Evolutionary conservation across 2,888 invertebrate genomes (phyloP).

Genomic region (Ceriagrion tenellum): DNA sequence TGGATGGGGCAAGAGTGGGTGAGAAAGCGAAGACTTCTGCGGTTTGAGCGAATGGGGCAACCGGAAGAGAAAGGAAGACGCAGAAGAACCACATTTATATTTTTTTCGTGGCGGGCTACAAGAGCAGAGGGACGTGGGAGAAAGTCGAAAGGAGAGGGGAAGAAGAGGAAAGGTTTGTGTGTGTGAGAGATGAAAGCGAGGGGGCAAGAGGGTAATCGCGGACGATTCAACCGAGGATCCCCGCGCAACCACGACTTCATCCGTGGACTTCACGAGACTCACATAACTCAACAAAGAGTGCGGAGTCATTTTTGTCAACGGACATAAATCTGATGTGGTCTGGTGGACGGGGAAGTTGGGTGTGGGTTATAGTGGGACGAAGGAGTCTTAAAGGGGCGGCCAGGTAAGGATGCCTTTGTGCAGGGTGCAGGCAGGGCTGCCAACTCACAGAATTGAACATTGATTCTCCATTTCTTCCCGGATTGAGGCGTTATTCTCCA

Average conservation of each 20-base stretch:
- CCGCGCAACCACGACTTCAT: constrained; percentile 46
- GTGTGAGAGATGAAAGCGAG: constrained; percentile 2
- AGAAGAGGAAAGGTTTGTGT: not conserved
- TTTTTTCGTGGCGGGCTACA: not conserved
- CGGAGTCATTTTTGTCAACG: constrained; percentile 67
- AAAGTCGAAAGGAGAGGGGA: not conserved
- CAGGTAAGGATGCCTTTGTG: not conserved
- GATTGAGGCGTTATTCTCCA: too few species aligned
- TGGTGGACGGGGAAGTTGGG: constrained; percentile 7
- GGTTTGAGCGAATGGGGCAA: not conserved
- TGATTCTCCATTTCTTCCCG: too few species aligned
- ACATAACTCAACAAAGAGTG: constrained; percentile 58
- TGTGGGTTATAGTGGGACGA: not conserved
- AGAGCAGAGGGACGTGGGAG: not conserved
- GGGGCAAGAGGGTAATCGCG: constrained; percentile 48
- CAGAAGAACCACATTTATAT: too few species aligned
- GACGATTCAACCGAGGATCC: constrained; percentile 29
- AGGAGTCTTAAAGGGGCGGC: not conserved
- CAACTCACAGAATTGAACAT: not conserved
- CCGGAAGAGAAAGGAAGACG: not conserved
- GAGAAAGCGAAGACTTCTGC: not conserved
- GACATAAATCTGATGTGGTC: constrained; percentile 55
- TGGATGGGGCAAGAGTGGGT: not conserved
- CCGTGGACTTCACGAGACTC: constrained; percentile 47
- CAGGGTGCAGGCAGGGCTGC: not conserved